These are phyloP conservation scores for Cephalopachus bancanus DNA, from an alignment of 2,797 vertebrate species.

Conservation along the genomic window DNA sequence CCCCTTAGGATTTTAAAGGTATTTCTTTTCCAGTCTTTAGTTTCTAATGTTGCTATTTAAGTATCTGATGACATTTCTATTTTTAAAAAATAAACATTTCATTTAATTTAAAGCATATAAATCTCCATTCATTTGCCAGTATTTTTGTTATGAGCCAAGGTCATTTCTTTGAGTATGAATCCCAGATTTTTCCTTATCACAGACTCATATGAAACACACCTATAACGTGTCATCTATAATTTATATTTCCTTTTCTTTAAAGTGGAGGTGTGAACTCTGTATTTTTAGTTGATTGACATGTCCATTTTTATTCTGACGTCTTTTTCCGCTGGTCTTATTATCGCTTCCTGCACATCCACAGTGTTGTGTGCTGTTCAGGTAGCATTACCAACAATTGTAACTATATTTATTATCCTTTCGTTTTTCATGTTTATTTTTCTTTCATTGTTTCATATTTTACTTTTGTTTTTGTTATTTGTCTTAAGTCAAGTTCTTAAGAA, in stretches of 20 bases:
- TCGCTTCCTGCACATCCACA: not conserved
- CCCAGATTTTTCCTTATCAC: not conserved
- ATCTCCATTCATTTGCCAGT: not conserved
- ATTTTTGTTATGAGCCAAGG: not conserved
- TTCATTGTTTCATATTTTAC: not conserved
- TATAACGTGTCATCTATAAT: not conserved
- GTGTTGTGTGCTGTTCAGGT: not conserved
- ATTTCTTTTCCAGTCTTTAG: not conserved
- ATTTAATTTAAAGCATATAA: slow-evolving; percentile 31
- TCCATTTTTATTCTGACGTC: not conserved
- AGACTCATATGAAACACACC: not conserved
- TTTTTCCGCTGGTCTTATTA: not conserved
- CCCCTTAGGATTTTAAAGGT: slow-evolving; percentile 8
- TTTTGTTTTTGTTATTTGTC: not conserved
- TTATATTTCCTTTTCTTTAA: slow-evolving; percentile 1
- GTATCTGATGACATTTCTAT: not conserved
- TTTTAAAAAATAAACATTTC: not conserved
- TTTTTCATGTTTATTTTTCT: not conserved
- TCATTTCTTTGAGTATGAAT: slow-evolving; percentile 12
- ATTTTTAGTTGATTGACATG: not conserved
- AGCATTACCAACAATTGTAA: not conserved
- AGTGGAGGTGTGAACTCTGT: not conserved
- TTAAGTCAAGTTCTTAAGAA: not conserved
- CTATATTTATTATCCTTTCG: not conserved
- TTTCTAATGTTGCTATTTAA: not conserved